Conservation (phyloP, 2,888 invertebrate genomes). For the Prosapia bicincta region DNA sequence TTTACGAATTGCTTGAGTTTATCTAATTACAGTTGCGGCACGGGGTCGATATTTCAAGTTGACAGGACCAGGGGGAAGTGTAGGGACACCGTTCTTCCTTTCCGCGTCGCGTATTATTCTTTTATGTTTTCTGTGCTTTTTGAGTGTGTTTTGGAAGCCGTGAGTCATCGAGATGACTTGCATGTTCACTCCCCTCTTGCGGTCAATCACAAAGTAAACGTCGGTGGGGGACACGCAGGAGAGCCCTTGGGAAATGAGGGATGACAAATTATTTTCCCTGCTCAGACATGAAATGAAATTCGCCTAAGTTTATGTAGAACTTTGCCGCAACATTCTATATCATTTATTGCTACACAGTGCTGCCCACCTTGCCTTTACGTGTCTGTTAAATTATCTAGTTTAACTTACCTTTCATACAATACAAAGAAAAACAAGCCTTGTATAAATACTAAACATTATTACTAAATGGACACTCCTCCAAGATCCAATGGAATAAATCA, state of each 20-base stretch:
- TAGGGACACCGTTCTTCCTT: neutral
- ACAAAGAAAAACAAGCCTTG: too few relatives aligned
- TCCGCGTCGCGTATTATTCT: neutral
- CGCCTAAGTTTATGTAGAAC: neutral
- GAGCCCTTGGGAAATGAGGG: neutral
- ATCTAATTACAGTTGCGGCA: neutral
- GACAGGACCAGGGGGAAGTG: neutral
- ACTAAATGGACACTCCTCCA: too few relatives aligned
- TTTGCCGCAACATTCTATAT: too few relatives aligned
- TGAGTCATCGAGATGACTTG: neutral
- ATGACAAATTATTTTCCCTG: neutral
- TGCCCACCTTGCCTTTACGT: too few relatives aligned
- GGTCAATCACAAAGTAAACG: constrained; percentile 2
- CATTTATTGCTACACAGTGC: too few relatives aligned
- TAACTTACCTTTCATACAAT: too few relatives aligned
- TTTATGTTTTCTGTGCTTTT: neutral
- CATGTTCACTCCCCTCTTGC: neutral
- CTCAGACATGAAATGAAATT: neutral
- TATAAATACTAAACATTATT: too few relatives aligned
- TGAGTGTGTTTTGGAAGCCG: neutral
- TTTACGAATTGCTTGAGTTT: neutral
- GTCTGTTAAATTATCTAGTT: too few relatives aligned
- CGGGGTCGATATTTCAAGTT: neutral
- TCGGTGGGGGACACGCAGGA: neutral
- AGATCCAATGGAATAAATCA: too few relatives aligned